Conservation (phyloP, 2,797 vertebrate genomes). For the Micrastur ruficollis region DNA sequence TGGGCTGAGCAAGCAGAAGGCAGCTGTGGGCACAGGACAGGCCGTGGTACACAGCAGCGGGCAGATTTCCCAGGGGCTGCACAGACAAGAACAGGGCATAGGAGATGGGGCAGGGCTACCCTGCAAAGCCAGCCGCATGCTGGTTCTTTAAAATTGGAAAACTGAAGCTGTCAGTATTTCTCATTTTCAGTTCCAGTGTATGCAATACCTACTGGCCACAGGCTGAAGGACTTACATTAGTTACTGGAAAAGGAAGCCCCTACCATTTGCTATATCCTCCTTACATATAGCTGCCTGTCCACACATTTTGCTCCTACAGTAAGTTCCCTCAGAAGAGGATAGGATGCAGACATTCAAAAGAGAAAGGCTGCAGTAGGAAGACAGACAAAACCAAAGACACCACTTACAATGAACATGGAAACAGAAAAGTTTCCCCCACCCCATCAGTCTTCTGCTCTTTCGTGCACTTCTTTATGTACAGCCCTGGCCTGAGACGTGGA, state of each 20-base stretch:
- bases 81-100: background rate
- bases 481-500: background rate
- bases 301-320: background rate
- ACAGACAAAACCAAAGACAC: background rate
- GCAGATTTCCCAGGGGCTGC: background rate
- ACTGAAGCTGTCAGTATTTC: background rate
- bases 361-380: background rate
- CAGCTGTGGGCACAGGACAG: background rate
- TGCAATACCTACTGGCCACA: background rate
- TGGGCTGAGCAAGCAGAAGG: background rate
- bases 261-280: background rate
- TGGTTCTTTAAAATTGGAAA: background rate
- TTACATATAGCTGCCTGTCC: background rate
- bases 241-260: background rate
- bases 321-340: background rate
- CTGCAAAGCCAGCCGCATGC: background rate
- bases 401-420: rapidly evolving
- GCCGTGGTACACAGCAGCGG: no score
- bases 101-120: background rate
- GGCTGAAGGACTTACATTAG: background rate
- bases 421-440: background rate
- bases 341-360: background rate
- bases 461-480: background rate
- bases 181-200: background rate
- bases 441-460: background rate